A percentile compares a stretch with the other conserved stretches of the same genome.
Evolutionary conservation across 2,888 invertebrate species (phyloP).

Genomic region (Drosophila hamatofila): DNA sequence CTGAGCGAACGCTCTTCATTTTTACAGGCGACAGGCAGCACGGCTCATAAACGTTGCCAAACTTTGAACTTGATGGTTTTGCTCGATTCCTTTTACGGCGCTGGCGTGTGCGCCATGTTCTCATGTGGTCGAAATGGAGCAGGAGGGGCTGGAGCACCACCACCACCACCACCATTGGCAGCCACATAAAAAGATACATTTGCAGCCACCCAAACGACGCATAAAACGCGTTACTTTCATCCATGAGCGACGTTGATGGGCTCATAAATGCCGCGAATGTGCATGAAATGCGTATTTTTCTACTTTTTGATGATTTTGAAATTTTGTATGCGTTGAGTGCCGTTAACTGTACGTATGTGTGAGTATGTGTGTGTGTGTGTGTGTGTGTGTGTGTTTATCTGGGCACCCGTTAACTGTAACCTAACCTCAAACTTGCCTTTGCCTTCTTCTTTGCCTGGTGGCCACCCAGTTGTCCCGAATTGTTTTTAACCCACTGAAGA

Average conservation of each 20-base stretch:
- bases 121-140: constrained; percentile 44
- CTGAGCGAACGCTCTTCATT: constrained; percentile 52
- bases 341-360: constrained; percentile 64
- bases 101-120: constrained; percentile 64
- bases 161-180: constrained; percentile 28
- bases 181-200: constrained; percentile 80
- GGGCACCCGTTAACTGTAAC: constrained; percentile 64
- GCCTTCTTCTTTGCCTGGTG: constrained; percentile 3
- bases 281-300: constrained; percentile 82
- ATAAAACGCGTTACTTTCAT: constrained; percentile 82
- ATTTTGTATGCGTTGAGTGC: constrained; percentile 82
- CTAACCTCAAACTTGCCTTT: constrained; percentile 64
- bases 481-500: constrained; percentile 76
- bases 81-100: constrained; percentile 69
- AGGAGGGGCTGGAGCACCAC: constrained; percentile 8
- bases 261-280: constrained; percentile 83
- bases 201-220: constrained; percentile 81
- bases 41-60: constrained; percentile 80
- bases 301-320: constrained; percentile 83
- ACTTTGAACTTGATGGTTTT: constrained; percentile 82
- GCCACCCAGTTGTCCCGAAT: constrained; percentile 57
- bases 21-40: constrained; percentile 70
- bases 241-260: constrained; percentile 82
- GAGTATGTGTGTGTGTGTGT: constrained; percentile 12
- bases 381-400: constrained; percentile 11